Evolutionary conservation across 2,797 vertebrate species (phyloP), one percentile per base, ranked within the genome.

Genomic region (Acanthiza pusilla): DNA sequence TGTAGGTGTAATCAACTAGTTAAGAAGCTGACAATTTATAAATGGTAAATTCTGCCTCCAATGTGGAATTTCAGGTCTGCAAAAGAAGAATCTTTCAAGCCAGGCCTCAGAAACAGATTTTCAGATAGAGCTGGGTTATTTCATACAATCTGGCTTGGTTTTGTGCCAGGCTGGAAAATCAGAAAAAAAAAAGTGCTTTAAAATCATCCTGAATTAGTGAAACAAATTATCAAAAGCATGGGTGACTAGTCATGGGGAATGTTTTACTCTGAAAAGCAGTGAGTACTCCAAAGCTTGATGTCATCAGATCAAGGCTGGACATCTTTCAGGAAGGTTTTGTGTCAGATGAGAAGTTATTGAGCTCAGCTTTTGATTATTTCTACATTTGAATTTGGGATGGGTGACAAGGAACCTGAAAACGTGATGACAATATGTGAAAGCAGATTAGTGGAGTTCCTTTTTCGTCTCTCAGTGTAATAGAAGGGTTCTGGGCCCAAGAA

Each of bases 281-380:
- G 58, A 86, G 62, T 53, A 27, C 55, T 90, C 66, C 80, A 88
- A 77, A 86, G 38, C 65, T 36, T 90, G 80, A 90, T 76, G 77
- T 90, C 63, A 79, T 90, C 74, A 81, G 74, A 93, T 77, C 67
- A 80, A 91, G 80, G 54, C 80, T 96, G 85, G 74, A 68, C 67
- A 43, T 85, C 77, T 91, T 95, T 88, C 79, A 86, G 71, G 57
- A 82, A 61, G 76, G 38, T 38, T 88, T 72, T 85, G 21, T 89
- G 43, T 94, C 63, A 94, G 70, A 45, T 9, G 63, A 81, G 75
- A 76, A 65, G 16, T 57, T 88, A 67, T 1, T 43, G 45, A 83
- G 32, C 48, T 87, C 80, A 82, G 50, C 16, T 81, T 86, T 53
- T 42, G 57, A 79, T 66, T 79, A 89, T 81, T 93, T 88, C 50